Base-by-base conservation (phyloP, 2,888 invertebrate genomes). In the Smittia sp. region DNA sequence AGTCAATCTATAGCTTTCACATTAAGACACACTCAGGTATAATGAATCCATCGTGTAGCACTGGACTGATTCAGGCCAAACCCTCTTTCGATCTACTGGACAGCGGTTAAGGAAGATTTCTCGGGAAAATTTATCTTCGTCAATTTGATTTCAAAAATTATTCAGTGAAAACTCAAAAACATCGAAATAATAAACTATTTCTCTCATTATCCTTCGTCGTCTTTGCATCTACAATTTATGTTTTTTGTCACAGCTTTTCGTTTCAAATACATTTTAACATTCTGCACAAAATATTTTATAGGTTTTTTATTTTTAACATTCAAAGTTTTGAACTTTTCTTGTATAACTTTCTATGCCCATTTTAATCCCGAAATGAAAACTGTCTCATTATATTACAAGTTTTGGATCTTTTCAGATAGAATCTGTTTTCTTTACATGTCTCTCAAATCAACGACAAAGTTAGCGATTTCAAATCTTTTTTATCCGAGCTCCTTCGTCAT, bases 161-260 rank as follows among this genome's bases (percentile, higher is more conserved):
- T n/a, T n/a, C 32, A 32, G 32, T 32, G 32, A 32, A 32, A 32
- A 32, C 32, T 32, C 32, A 32, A 32, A 32, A 32, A 32, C 32
- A 46, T 46, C 18, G 52, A 46, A 46, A 46, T 46, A 46, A 46
- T 7, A 46, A 15, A 15, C 52, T 46, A 46, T 46, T 46, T 11
- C n/a, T 15, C n/a, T 15, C n/a, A 46, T 46, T 11, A 18, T 32
- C 9, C 52, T 2, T 46, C 52, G 52, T 46, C 32, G 32, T 32
- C 32, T 32, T 32, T 32, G 32, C 32, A 32, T 58, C 15, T 58
- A 58, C 58, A 58, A 58, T n/a, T 20, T 20, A 20, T 18, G 18
- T 65, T 65, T 20, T 65, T 65, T 65, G 65, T 65, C 65, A 65
- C 65, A 65, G 65, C 65, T 65, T 65, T 65, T 27, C 65, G 65